These are phyloP conservation scores for Pagrus major DNA, from an alignment of 2,113 vertebrate species.

Conservation along the genomic window DNA sequence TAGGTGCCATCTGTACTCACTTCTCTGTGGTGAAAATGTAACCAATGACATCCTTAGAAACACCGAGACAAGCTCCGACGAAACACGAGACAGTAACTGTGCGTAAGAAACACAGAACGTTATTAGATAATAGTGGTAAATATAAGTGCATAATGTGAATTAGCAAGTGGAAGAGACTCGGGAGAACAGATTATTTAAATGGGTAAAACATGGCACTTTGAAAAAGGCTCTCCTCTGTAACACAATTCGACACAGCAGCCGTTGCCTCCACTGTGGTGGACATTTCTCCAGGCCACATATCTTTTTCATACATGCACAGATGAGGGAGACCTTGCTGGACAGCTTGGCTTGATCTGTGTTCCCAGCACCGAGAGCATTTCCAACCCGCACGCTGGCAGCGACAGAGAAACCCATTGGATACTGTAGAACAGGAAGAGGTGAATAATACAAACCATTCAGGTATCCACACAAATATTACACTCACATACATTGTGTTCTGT, in stretches of 20 bases:
- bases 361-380: conserved; percentile 89
- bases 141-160: neutral
- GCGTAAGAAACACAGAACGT: conserved; percentile 6
- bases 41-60: conserved; percentile 83
- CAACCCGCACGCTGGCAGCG: conserved; percentile 87
- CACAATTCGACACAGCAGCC: neutral
- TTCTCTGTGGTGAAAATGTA: conserved; percentile 89
- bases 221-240: neutral
- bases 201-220: neutral
- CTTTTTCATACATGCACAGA: conserved; percentile 82
- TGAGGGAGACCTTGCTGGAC: conserved; percentile 82
- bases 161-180: neutral
- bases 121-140: neutral
- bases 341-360: conserved; percentile 83
- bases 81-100: conserved; percentile 83
- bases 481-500: neutral
- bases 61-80: conserved; percentile 72
- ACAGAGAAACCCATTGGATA: conserved; percentile 87
- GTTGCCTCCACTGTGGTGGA: neutral
- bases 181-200: neutral
- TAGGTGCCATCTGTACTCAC: conserved; percentile 74
- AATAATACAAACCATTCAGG: neutral
- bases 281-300: neutral
- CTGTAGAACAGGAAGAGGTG: conserved; percentile 68
- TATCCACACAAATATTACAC: neutral